Evolutionary conservation across 2,797 vertebrate genomes (phyloP).

Genomic region (Pangasius djambal): DNA sequence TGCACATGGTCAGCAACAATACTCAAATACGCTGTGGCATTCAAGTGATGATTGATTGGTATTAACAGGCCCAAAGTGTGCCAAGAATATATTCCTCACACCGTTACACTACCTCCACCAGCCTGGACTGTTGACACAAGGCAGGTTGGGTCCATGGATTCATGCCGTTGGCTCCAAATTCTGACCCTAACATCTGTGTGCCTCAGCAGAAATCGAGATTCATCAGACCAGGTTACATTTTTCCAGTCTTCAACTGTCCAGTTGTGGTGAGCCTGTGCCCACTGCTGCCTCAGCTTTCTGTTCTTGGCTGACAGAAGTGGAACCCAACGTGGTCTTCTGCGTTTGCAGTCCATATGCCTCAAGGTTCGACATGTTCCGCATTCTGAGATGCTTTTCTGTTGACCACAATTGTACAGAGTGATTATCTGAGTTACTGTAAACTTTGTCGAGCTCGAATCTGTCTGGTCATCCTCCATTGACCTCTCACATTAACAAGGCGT

Average conservation of each 20-base stretch:
- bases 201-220: too few species aligned
- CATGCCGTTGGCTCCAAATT: not conserved
- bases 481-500: not conserved
- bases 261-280: not conserved
- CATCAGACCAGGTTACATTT: not conserved
- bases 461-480: not conserved
- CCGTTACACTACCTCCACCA: not conserved
- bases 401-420: not conserved
- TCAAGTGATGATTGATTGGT: not conserved
- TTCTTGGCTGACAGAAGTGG: not conserved
- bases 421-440: not conserved
- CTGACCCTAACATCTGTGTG: not conserved
- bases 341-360: not conserved
- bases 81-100: not conserved
- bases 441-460: not conserved
- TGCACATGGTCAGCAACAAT: not conserved
- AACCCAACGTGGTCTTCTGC: not conserved
- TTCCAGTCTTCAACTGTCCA: not conserved
- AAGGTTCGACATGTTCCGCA: not conserved
- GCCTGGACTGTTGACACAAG: not conserved
- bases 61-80: not conserved
- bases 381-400: not conserved
- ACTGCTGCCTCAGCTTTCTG: not conserved
- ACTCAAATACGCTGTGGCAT: not conserved
- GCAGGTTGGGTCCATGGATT: not conserved